Evolutionary conservation across 2,888 invertebrate genomes (phyloP), one percentile per base, ranked within the genome.

Genomic region (Eristalinus aeneus): DNA sequence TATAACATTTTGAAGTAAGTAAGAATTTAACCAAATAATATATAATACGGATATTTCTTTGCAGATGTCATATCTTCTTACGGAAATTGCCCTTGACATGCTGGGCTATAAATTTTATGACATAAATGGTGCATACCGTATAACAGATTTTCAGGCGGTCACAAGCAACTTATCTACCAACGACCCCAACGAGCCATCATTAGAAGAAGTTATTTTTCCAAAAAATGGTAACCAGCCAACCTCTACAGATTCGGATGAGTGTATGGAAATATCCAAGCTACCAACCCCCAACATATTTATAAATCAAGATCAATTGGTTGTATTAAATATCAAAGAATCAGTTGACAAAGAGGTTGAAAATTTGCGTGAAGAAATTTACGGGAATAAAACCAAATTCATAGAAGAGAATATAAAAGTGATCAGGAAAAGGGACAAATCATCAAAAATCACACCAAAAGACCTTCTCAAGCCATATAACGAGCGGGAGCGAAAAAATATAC

Each of bases 61-160:
- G 3, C 3, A 54, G 16, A 92, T 92, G 91, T 91, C 92, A 0
- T 91, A 91, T 67, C 88, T 92, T n/a, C 88, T 91, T 0, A 92
- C 92, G 0, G 91, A 92, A 90, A 91, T 92, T 10, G 92, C 92
- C 2, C 88, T 92, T 2, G 91, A 92, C 89, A 91, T 92, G 92
- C 71, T 92, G 56, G 91, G 91, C n/a, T 92, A 90, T 63, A 92
- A 91, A 76, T 92, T 90, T 60, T 92, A 91, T 77, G 91, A 92
- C 34, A 90, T 90, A 8, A 89, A 91, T 81, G 91, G 92, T 0
- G 82, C 87, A 0, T 89, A 88, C 60, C 90, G 90, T 27, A 87
- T 89, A 11, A 91, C 91, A 3, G 91, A 90, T 82, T 92, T 92
- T 68, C 91, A 91, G 78, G 83, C 27, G 1, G 56, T 34, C n/a